These are phyloP conservation scores for Myotis planiceps DNA, from an alignment of 2,797 vertebrate genomes.

Conservation along the genomic window DNA sequence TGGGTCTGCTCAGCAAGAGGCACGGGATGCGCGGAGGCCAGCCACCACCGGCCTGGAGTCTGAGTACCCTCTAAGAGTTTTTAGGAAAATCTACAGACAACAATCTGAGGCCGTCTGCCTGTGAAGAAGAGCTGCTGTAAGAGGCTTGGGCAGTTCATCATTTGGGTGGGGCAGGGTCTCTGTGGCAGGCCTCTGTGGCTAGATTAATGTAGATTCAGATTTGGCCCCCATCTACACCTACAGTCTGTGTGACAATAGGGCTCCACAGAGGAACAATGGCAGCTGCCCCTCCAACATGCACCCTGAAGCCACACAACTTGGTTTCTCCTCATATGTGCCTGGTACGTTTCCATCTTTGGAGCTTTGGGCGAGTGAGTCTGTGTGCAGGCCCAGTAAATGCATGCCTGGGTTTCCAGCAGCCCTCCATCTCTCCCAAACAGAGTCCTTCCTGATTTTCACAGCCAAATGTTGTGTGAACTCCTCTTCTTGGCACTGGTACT, in stretches of 20 bases:
- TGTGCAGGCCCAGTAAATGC: background rate
- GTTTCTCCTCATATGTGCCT: background rate
- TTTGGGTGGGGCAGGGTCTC: background rate
- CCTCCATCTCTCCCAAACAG: background rate
- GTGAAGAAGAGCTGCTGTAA: background rate
- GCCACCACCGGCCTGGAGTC: background rate
- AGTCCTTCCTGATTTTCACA: background rate
- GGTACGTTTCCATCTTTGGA: background rate
- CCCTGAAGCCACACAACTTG: background rate
- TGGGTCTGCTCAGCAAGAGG: background rate
- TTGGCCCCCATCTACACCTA: background rate
- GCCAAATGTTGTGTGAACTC: background rate
- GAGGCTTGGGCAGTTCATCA: background rate
- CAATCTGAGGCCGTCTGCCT: background rate
- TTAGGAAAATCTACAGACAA: background rate
- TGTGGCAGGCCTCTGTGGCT: background rate
- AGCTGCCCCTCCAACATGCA: background rate
- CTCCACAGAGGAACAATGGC: background rate
- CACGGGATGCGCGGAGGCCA: background rate
- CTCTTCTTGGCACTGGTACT: background rate
- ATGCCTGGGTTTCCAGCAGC: background rate
- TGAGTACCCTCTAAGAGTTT: background rate
- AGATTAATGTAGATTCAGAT: background rate
- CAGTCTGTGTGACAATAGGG: background rate
- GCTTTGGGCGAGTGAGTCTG: background rate